Conservation (phyloP, 2,888 invertebrate species). For the Caenorhabditis wallacei region DNA sequence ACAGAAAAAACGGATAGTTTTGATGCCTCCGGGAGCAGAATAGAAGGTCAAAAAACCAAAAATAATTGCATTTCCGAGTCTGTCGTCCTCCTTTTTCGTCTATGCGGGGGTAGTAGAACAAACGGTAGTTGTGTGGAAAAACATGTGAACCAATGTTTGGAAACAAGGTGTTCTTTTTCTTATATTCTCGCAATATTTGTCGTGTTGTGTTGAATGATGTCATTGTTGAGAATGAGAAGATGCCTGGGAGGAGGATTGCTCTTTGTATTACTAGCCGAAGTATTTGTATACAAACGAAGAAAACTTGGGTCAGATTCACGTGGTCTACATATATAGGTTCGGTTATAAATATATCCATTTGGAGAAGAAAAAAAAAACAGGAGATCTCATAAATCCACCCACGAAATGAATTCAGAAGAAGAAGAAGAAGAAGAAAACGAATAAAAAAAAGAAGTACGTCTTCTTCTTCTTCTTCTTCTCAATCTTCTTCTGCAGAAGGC, state of each 20-base stretch:
- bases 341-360: too few relatives aligned
- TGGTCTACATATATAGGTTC: too few relatives aligned
- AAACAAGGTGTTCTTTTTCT: slow-evolving; percentile 11
- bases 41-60: slow-evolving; percentile 37
- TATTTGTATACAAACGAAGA: slow-evolving; percentile 33
- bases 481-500: slow-evolving; percentile 32
- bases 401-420: slow-evolving; percentile 13
- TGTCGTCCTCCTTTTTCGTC: neutral
- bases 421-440: neutral
- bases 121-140: slow-evolving; percentile 1
- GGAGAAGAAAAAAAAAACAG: neutral
- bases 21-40: slow-evolving; percentile 6
- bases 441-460: neutral
- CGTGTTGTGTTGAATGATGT: slow-evolving; percentile 11
- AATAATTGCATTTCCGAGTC: slow-evolving; percentile 24
- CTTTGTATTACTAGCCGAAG: slow-evolving; percentile 1
- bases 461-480: slow-evolving; percentile 14
- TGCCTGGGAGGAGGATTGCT: neutral
- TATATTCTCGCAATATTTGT: slow-evolving; percentile 6
- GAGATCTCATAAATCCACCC: slow-evolving; percentile 37
- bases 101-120: slow-evolving; percentile 14
- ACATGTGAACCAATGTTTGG: slow-evolving; percentile 34
- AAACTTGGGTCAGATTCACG: slow-evolving; percentile 4
- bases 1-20: neutral
- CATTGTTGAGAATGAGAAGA: too few relatives aligned